Evolutionary conservation across 2,888 invertebrate genomes (phyloP).

Genomic region (Apodemia zela): DNA sequence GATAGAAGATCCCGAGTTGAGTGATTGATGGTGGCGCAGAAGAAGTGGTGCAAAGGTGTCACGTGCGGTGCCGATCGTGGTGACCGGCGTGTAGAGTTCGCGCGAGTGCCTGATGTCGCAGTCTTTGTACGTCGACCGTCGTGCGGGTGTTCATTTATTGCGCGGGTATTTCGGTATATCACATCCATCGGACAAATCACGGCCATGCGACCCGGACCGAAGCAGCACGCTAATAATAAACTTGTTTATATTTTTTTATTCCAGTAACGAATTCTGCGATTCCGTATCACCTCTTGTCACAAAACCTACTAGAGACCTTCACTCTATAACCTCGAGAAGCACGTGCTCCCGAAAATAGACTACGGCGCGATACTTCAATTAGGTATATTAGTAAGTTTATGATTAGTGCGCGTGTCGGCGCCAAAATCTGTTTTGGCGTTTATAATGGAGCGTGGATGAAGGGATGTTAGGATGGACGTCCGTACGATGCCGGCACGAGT

Average conservation of each 20-base stretch:
- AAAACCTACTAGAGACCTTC: conserved; percentile 42
- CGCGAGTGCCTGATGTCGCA: conserved; percentile 49
- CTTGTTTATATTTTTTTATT: conserved; percentile 78
- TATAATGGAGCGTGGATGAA: conserved; percentile 35
- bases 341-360: conserved; percentile 71
- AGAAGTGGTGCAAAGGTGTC: conserved; percentile 28
- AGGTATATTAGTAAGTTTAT: conserved; percentile 32
- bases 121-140: conserved; percentile 56
- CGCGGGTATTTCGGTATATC: conserved; percentile 77
- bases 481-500: conserved; percentile 29
- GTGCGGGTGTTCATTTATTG: conserved; percentile 55
- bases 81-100: conserved; percentile 46
- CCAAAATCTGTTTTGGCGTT: conserved; percentile 51
- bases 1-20: conserved; percentile 25
- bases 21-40: conserved; percentile 23
- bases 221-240: conserved; percentile 78
- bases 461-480: conserved; percentile 30
- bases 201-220: conserved; percentile 77
- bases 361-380: conserved; percentile 44
- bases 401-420: conserved; percentile 43
- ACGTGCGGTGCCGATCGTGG: conserved; percentile 38
- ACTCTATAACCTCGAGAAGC: conserved; percentile 61
- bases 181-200: conserved; percentile 75
- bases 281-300: conserved; percentile 41
- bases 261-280: conserved; percentile 60